Conservation (phyloP, 2,797 vertebrate genomes). For the Amazona finschi region DNA sequence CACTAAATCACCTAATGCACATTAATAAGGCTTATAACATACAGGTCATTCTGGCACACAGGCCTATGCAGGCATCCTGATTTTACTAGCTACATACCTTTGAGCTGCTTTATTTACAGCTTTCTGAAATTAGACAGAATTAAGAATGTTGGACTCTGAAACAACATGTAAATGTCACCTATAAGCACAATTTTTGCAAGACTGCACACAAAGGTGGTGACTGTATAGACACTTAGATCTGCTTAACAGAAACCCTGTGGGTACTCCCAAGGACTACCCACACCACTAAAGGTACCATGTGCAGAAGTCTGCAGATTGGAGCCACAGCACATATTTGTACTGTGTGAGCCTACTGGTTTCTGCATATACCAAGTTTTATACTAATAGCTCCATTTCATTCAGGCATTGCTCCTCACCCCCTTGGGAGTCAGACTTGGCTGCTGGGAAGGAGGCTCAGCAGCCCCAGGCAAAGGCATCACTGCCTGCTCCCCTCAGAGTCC, state of each 20-base stretch:
- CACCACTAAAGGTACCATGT: fast-evolving
- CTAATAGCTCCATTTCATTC: not conserved
- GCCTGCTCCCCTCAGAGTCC: not conserved
- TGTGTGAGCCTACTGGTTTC: not conserved
- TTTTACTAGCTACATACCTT: not conserved
- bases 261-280: not conserved
- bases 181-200: fast-evolving
- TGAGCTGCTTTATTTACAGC: not conserved
- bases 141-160: not conserved
- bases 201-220: not conserved
- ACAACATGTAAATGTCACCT: not conserved
- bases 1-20: not conserved
- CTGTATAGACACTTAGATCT: not conserved
- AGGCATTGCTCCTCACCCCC: fast-evolving
- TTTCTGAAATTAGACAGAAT: not conserved
- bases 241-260: not conserved
- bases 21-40: not conserved
- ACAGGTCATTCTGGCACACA: not conserved
- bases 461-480: not conserved
- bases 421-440: not conserved
- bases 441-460: not conserved
- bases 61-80: not conserved
- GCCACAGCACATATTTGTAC: not conserved
- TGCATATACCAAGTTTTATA: not conserved
- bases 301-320: not conserved